These are phyloP conservation scores for Plecturocebus donacophilus DNA, from an alignment of 2,113 vertebrate species.

Conservation along the genomic window DNA sequence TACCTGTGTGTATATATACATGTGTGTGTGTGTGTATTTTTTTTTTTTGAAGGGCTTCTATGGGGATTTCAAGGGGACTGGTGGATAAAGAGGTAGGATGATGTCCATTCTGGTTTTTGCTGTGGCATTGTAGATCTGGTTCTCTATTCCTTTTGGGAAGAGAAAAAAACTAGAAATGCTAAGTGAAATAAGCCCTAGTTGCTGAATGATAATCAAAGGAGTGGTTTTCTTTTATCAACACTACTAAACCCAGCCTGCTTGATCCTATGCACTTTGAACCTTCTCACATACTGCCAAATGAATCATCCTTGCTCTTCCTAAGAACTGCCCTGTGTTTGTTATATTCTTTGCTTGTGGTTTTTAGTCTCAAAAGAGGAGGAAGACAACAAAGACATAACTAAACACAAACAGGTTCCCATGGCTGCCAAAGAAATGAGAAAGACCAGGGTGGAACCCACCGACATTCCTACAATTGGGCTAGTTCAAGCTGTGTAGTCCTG, in stretches of 20 bases:
- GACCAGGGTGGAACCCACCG: background rate
- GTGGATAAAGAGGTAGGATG: too few relatives aligned
- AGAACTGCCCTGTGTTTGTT: background rate
- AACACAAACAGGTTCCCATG: conserved; percentile 21
- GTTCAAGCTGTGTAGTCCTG: background rate
- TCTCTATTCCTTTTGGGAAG: background rate
- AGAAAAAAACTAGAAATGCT: background rate
- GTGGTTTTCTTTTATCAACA: background rate
- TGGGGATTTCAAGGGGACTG: background rate
- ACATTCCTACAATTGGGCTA: background rate
- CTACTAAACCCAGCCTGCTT: background rate
- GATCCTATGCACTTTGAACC: background rate
- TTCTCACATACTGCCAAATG: background rate
- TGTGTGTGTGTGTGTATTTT: background rate
- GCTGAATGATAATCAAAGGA: background rate
- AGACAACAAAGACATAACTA: background rate
- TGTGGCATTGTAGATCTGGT: background rate
- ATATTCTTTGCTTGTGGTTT: background rate
- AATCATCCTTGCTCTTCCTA: background rate
- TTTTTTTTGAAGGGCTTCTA: background rate
- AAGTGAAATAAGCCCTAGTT: background rate
- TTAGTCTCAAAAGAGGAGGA: conserved; percentile 15
- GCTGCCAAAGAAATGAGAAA: background rate
- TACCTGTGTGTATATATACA: too few relatives aligned
- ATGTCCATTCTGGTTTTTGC: background rate